Evolutionary conservation across 2,797 vertebrate species (phyloP), one percentile per base, ranked within the genome.

Genomic region (Acanthurus lineatus): DNA sequence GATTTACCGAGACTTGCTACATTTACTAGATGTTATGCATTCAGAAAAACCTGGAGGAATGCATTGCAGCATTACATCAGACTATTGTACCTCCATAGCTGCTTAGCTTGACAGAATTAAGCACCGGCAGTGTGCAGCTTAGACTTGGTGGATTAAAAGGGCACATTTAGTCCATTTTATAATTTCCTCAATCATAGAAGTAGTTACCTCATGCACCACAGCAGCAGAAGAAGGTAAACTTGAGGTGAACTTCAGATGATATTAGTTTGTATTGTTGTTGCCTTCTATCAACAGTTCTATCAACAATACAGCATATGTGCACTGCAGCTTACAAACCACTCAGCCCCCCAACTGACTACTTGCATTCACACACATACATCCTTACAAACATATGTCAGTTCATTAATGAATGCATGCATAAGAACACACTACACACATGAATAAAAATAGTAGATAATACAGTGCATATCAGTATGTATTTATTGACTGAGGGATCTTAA

Each of bases 151-250:
- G 83, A 85, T 86, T 88, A 32, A 88, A 88, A 79, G 64, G 68
- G 72, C 73, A 85, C 74, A 83, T 87, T 90, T 77, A 77, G 57
- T 76, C 77, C 53, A 22, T 69, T 89, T 79, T 83, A 63, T 84
- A 85, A 89, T 89, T 70, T 83, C 57, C 74, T 81, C 71, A 91
- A 86, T 91, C 61, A 84, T 78, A 72, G 81, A 88, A 69, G 2
- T 69, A 52, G 58, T 86, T 73, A 74, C 77, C 70, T 83, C 76
- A 74, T 58, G 49, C 22, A 61, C 25, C 9, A 44, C n/a, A n/a
- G n/a, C 75, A 66, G 66, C 65, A 32, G 32, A 32, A 53, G 17
- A 78, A 75, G 49, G 61, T 35, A 53, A 75, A 76, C 47, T 40
- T 66, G 25, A 3, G 40, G 14, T 61, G 52, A 81, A 81, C 64